Conservation (phyloP, 1,140 invertebrate species). For the Reticulitermes speratus region DNA sequence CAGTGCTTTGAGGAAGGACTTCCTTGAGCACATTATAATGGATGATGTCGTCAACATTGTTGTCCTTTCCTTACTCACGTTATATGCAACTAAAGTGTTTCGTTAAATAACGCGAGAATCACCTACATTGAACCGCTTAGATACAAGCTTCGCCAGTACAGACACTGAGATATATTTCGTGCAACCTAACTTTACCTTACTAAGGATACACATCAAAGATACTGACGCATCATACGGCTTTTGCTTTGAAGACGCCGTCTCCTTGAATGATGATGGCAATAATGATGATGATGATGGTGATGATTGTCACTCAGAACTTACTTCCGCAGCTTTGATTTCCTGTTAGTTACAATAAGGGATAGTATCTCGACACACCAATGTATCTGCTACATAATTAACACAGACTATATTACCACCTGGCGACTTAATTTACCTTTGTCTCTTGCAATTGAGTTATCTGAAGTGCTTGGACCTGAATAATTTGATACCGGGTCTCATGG, state of each 20-base stretch:
- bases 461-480: conserved; percentile 9
- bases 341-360: neutral
- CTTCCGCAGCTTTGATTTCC: neutral
- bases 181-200: neutral
- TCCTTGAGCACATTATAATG: no score
- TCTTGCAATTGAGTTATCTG: neutral
- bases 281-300: no score
- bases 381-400: neutral
- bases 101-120: no score
- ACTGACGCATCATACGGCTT: neutral
- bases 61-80: no score
- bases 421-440: neutral
- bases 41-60: no score
- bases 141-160: no score
- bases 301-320: neutral
- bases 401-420: neutral
- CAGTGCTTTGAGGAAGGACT: no score
- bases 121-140: no score
- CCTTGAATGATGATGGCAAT: no score
- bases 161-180: no score
- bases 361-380: neutral
- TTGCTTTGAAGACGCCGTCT: neutral
- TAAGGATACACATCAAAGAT: neutral
- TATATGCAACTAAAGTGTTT: no score
- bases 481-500: neutral